phyloP scores from a whole-genome alignment of 2,797 vertebrate genomes.

The Lepilemur ruficaudatus region DNA sequence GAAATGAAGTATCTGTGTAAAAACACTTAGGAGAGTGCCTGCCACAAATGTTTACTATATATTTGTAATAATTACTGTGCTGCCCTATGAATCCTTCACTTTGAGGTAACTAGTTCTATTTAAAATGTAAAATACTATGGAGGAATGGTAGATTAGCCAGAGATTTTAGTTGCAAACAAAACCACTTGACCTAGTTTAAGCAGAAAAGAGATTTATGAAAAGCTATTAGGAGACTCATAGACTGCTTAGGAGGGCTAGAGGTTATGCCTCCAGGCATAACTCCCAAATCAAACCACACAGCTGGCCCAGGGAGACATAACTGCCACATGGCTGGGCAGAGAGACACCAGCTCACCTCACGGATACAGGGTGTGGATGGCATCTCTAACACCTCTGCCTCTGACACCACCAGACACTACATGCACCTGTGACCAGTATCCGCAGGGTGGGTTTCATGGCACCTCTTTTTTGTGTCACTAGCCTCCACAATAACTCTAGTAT shows the following conservation, averaged over 20 bases:
- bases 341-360: neutral
- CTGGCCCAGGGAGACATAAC: neutral
- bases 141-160: neutral
- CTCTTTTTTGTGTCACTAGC: neutral
- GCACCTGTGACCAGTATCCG: neutral
- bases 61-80: neutral
- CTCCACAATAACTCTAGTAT: neutral
- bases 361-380: neutral
- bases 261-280: neutral
- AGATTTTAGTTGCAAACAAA: constrained; percentile 20
- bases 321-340: neutral
- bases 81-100: neutral
- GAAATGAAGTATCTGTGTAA: neutral
- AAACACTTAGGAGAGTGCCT: neutral
- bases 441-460: neutral
- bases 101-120: neutral
- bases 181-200: neutral
- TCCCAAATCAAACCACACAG: neutral
- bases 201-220: constrained; percentile 25
- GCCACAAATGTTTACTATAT: neutral
- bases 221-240: constrained; percentile 17
- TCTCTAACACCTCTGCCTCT: neutral
- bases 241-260: neutral
- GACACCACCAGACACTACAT: neutral
- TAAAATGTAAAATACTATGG: neutral